Evolutionary conservation across 2,113 vertebrate species (phyloP), one percentile per base, ranked within the genome.

Genomic region (Rousettus leschenaultii): DNA sequence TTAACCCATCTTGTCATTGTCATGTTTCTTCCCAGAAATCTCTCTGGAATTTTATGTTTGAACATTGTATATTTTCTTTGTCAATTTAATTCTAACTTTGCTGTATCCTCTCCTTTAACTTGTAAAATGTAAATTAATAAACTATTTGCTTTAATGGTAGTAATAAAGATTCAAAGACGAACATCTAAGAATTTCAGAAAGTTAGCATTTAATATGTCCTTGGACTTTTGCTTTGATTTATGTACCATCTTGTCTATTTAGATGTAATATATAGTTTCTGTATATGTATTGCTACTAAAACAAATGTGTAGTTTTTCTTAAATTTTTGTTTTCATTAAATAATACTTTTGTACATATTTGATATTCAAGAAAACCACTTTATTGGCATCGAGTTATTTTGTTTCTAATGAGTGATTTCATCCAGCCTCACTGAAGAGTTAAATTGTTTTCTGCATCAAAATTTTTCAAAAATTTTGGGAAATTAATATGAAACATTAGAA

Each of bases 391-490:
- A 9, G 35, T 68, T 86, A n/a, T 86, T 91, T 75, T 79, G 7
- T 95, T 97, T 95, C 65, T 70, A 85, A 33, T 85, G 43, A 51
- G 14, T 89, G 38, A 83, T 94, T 87, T 11, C 5, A 51, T 43
- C 21, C 16, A 33, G 1, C 74, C n/a, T 83, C n/a, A 57, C 4
- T 57, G 4, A 84, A 93, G 8, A 63, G 9, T 53, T 85, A 65
- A 78, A 61, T 88, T 61, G 18, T 38, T 53, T 82, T 59, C 43
- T 74, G 4, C 71, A 80, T 43, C 63, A 74, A 43, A 87, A 79
- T 78, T 91, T 94, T 65, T 74, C 6, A 95, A 6, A 43, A 95
- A 91, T 91, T 85, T 51, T 55, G 82, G 80, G 30, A 92, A 96
- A 95, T 10, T 2, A 0, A 0, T 28, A 48, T 78, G 18, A 53